Conservation (phyloP, 2,113 vertebrate species). For the Neolamprologus brichardi region DNA sequence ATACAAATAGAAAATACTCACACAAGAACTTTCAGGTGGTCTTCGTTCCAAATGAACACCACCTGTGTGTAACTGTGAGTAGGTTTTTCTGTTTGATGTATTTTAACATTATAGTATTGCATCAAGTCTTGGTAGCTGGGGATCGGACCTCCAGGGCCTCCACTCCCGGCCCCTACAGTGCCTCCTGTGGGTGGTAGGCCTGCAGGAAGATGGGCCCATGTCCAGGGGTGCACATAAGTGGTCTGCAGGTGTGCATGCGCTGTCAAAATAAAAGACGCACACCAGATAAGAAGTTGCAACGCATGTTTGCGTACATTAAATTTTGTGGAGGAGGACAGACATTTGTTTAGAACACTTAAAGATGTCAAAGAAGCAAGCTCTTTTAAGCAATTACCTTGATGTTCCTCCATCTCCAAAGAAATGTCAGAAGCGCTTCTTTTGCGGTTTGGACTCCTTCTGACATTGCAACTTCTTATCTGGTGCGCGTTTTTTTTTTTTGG, state of each 20-base stretch:
- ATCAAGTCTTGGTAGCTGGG: not conserved
- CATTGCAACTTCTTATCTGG: not conserved
- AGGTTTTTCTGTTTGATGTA: not conserved
- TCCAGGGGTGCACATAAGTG: not conserved
- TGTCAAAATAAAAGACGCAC: not conserved
- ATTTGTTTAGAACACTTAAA: not conserved
- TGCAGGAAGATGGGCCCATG: not conserved
- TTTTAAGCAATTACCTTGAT: not conserved
- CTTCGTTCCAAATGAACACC: not conserved
- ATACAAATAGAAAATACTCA: not conserved
- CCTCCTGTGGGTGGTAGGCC: not conserved
- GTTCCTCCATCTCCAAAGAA: not conserved
- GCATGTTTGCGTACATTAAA: not conserved
- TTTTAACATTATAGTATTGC: not conserved
- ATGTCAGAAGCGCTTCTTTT: not conserved
- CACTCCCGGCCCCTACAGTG: accelerated
- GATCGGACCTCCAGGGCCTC: not conserved
- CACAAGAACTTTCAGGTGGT: not conserved
- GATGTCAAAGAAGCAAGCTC: not conserved
- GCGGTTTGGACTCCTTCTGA: not conserved
- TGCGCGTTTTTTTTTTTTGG: not conserved
- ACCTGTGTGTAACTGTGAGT: not conserved
- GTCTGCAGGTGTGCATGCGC: not conserved
- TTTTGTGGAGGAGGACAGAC: not conserved
- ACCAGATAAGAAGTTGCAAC: not conserved